Evolutionary conservation across 2,113 vertebrate species (phyloP), one percentile per base, ranked within the genome.

Genomic region (Passer domesticus): DNA sequence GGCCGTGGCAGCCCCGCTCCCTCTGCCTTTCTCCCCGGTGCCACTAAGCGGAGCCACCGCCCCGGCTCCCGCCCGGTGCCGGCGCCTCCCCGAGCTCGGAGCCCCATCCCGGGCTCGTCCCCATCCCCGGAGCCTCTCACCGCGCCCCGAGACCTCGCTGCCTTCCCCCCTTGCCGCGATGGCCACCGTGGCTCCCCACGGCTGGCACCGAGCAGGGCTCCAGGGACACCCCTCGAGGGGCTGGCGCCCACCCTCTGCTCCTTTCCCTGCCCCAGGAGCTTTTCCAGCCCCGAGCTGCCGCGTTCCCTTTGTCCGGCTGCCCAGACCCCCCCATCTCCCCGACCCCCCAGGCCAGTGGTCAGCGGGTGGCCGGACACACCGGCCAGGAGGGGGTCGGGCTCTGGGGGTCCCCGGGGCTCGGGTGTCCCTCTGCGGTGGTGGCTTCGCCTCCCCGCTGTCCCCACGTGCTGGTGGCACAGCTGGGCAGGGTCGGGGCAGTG

Each of bases 41-140:
- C 92, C 95, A 25, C 90, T 60, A 67, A 66, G 95, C 68, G 90
- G 95, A 83, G 95, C 81, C 88, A 84, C 81, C 41, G 23, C 64
- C 80, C 10, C 67, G 41, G 53, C 52, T 92, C 69, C 72, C 58
- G 20, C 17, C 46, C 72, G 66, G 31, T 78, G 43, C 64, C 43
- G 17, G 37, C 43, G 35, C 25, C 15, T 47, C 27, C 44, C 87
- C 28, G 30, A 60, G 89, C 35, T 37, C 35, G 35, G 17, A 6
- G 7, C 4, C 66, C 18, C 50, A 8, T 2, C 55, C 49, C 11
- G 39, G 14, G 62, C 24, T 41, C 18, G 23, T 41, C 2, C 84
- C 69, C 18, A 20, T 41, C 2, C 84, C 69, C 64, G 5, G 53
- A 5, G 66, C 66, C 60, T 43, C 30, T 39, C 75, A 15, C 28